These are phyloP conservation scores for Gasteruption jaculator DNA, from an alignment of 2,888 invertebrate genomes.

Conservation along the genomic window DNA sequence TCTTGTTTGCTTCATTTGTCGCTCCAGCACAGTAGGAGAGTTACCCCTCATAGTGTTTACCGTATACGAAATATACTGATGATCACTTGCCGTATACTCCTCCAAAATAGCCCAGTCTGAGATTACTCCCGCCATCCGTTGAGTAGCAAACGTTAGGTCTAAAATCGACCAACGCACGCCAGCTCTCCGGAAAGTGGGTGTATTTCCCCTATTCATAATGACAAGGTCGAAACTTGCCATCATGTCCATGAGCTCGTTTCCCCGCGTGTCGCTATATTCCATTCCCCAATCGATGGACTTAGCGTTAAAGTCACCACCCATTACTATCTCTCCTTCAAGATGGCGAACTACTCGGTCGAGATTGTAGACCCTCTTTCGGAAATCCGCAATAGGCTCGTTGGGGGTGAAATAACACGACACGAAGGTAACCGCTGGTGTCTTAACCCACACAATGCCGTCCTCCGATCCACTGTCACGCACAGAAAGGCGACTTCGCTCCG, in stretches of 20 bases:
- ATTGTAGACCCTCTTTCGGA: conserved; percentile 1
- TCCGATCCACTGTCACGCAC: neutral
- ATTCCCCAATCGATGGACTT: too few species aligned
- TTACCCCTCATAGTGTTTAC: neutral
- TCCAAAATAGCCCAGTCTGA: too few species aligned
- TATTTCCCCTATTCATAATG: too few species aligned
- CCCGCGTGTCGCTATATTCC: too few species aligned
- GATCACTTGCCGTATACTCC: too few species aligned
- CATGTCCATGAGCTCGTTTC: too few species aligned
- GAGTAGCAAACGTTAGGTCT: neutral
- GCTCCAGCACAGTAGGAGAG: neutral
- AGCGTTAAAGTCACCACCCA: too few species aligned
- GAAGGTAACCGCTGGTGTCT: conserved; percentile 6
- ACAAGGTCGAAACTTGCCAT: too few species aligned
- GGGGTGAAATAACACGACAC: conserved; percentile 14
- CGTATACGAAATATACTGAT: too few species aligned
- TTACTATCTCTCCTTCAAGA: too few species aligned
- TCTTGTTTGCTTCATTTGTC: neutral
- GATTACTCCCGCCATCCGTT: neutral
- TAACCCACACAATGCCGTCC: conserved; percentile 14
- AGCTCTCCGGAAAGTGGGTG: too few species aligned
- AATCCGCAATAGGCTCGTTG: conserved; percentile 12
- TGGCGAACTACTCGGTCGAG: neutral
- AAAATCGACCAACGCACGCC: neutral
- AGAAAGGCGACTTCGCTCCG: too few species aligned